These are phyloP conservation scores for Schizopygopsis pylzovi DNA, from an alignment of 2,797 vertebrate species.

Conservation along the genomic window DNA sequence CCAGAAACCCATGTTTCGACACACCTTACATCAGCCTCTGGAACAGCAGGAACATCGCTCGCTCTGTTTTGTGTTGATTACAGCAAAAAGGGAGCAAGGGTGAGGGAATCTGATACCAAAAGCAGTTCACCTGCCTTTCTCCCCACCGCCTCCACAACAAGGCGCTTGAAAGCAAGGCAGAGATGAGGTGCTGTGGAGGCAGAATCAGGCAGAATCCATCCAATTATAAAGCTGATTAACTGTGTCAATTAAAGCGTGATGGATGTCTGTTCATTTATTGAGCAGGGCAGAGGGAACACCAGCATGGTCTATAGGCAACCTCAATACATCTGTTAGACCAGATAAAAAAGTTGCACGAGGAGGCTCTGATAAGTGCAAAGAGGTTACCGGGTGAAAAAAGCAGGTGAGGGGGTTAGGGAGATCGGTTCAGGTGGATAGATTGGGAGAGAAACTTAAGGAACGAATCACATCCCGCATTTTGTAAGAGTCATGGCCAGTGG, in stretches of 20 bases:
- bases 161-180: slow-evolving; percentile 50
- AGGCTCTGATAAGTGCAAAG: slow-evolving; percentile 75
- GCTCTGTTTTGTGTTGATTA: slow-evolving; percentile 54
- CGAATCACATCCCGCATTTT: background rate
- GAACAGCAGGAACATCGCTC: slow-evolving; percentile 21
- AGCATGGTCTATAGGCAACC: slow-evolving; percentile 63
- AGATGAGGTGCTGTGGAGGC: slow-evolving; percentile 39
- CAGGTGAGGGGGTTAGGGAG: background rate
- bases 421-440: background rate
- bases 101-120: slow-evolving; percentile 43
- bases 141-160: background rate
- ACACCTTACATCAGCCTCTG: slow-evolving; percentile 41
- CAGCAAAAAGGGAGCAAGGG: slow-evolving; percentile 15
- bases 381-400: slow-evolving; percentile 69
- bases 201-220: slow-evolving; percentile 75
- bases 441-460: background rate
- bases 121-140: slow-evolving; percentile 8
- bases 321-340: slow-evolving; percentile 75
- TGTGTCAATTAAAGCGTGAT: slow-evolving; percentile 85
- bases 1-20: slow-evolving; percentile 30
- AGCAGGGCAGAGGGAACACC: slow-evolving; percentile 71
- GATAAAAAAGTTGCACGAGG: slow-evolving; percentile 74
- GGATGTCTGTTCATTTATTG: slow-evolving; percentile 83
- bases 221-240: slow-evolving; percentile 89
- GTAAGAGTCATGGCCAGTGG: background rate